These are phyloP conservation scores for Zaprionus africanus DNA, from an alignment of 1,140 invertebrate species.

Conservation along the genomic window DNA sequence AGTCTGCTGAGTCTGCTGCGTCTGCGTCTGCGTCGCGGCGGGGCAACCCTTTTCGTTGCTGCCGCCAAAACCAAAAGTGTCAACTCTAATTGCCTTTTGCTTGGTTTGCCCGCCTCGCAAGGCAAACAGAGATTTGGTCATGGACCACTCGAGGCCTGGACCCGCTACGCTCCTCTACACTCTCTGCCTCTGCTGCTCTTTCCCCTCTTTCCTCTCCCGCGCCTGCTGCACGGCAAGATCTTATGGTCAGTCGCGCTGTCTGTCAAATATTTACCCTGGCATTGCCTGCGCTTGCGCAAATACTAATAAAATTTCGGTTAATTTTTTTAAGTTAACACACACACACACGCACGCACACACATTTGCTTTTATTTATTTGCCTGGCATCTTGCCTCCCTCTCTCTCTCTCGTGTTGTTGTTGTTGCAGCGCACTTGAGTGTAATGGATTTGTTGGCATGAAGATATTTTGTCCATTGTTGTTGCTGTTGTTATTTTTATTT, in stretches of 20 bases:
- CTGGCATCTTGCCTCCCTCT: slow-evolving; percentile 24
- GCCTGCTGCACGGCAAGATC: slow-evolving; percentile 32
- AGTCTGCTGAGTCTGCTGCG: slow-evolving; percentile 2
- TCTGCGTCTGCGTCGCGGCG: slow-evolving; percentile 30
- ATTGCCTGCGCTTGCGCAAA: slow-evolving; percentile 82
- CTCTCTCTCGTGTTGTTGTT: slow-evolving; percentile 26
- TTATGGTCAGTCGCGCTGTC: slow-evolving; percentile 54
- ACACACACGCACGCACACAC: slow-evolving; percentile 29
- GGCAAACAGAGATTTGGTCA: slow-evolving; percentile 55
- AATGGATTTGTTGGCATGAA: slow-evolving; percentile 84
- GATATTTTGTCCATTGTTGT: slow-evolving; percentile 70
- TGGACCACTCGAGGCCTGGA: slow-evolving; percentile 36
- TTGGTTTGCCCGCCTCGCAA: slow-evolving; percentile 59
- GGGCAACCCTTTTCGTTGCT: slow-evolving; percentile 46
- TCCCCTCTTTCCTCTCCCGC: background rate
- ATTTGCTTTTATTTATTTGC: slow-evolving; percentile 78
- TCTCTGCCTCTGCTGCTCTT: background rate
- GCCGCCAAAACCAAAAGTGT: slow-evolving; percentile 75
- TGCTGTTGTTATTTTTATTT: slow-evolving; percentile 36
- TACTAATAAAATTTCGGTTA: slow-evolving; percentile 84
- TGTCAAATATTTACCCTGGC: slow-evolving; percentile 78
- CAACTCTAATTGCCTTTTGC: slow-evolving; percentile 83
- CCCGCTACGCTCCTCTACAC: background rate
- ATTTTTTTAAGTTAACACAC: slow-evolving; percentile 83
- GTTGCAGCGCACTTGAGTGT: slow-evolving; percentile 74